Percentiles rank a stretch among this genome's conserved stretches.
phyloP scores from a whole-genome alignment of 2,113 vertebrate species.

The rat (Rattus norvegicus) region GRCr8 NC_086019.1:140302501-140303000 shows the following conservation, averaged over 20 bases:
- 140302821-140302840: background rate
- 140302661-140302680: fast-evolving
- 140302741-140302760: background rate
- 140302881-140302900: background rate
- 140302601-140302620: too few species aligned
- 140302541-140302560: background rate
- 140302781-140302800: slow-evolving; percentile 6
- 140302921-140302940: slow-evolving; percentile 53
- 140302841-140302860: background rate
- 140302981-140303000: slow-evolving; percentile 69
- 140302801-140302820: background rate
- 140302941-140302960: slow-evolving; percentile 45
- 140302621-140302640: background rate
- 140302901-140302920: slow-evolving; percentile 1
- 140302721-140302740: background rate
- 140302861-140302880: slow-evolving; percentile 6
- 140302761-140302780: background rate
- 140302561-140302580: background rate
- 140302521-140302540: background rate
- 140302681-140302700: background rate
- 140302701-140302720: background rate
- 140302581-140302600: background rate
- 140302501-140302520: background rate
- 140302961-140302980: background rate
- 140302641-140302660: too few species aligned